Conservation (phyloP, 23 tunicate species). For the Styela clava region DNA sequence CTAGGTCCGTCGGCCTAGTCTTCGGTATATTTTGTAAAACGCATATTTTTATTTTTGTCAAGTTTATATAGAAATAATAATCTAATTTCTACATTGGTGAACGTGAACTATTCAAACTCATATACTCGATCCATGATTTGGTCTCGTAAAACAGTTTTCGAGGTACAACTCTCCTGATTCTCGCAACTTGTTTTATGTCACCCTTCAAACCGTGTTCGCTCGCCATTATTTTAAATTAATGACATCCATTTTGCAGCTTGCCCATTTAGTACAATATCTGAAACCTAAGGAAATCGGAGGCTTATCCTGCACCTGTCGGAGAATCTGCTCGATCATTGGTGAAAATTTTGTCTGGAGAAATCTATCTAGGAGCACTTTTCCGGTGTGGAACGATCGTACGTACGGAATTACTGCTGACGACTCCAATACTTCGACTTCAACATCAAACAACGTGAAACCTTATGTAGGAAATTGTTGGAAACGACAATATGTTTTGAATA, state of each 20-base stretch:
- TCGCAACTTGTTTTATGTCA: too few species aligned
- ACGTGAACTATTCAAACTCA: too few species aligned
- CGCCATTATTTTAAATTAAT: too few species aligned
- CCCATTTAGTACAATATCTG: conserved; percentile 46
- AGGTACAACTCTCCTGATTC: too few species aligned
- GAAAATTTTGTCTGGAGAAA: conserved; percentile 71
- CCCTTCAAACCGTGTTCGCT: too few species aligned
- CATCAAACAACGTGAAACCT: not conserved
- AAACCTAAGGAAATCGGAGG: conserved; percentile 53
- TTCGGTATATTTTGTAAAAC: too few species aligned
- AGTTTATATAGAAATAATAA: too few species aligned
- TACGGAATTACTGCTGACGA: not conserved
- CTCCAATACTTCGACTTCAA: not conserved
- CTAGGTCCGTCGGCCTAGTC: too few species aligned
- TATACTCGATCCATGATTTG: too few species aligned
- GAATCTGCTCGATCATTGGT: conserved; percentile 39
- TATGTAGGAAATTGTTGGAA: conserved; percentile 54
- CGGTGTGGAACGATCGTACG: conserved; percentile 36
- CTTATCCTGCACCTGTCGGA: conserved; percentile 50
- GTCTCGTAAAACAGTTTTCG: too few species aligned
- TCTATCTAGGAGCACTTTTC: conserved; percentile 48
- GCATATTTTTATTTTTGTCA: too few species aligned
- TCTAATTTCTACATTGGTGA: too few species aligned
- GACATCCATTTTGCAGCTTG: conserved; percentile 62
- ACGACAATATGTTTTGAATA: conserved; percentile 61